Evolutionary conservation across 1,140 invertebrate species (phyloP).

Genomic region (Meteorus sp.): DNA sequence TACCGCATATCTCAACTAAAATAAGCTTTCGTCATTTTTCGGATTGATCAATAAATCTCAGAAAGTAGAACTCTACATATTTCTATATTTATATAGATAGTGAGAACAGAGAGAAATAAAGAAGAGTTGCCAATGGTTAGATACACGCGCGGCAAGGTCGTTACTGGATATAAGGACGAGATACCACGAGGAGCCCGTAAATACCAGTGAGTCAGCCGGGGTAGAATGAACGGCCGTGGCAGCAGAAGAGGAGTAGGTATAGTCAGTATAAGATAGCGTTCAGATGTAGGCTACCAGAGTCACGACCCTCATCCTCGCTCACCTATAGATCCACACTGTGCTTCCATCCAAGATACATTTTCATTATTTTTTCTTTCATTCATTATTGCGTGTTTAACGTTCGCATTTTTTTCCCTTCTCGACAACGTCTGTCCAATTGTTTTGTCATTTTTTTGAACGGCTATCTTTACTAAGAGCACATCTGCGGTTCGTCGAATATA

Average conservation of each 20-base stretch:
- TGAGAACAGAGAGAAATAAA: neutral
- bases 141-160: constrained; percentile 18
- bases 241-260: constrained; percentile 28
- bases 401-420: no score
- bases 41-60: no score
- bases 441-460: no score
- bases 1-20: no score
- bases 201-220: constrained; percentile 28
- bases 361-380: constrained; percentile 19
- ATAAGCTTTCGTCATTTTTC: no score
- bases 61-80: no score
- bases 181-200: constrained; percentile 23
- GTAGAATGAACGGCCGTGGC: constrained; percentile 31
- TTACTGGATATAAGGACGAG: constrained; percentile 17
- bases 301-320: constrained; percentile 52
- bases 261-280: constrained; percentile 36
- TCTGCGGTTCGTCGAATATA: no score
- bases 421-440: no score
- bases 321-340: no score
- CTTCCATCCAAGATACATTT: constrained; percentile 17
- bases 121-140: constrained; percentile 14
- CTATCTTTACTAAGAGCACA: no score
- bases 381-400: neutral
- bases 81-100: no score
- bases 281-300: constrained; percentile 57